Evolutionary conservation across 1,140 invertebrate genomes (phyloP), one percentile per base, ranked within the genome.

Genomic region (Aphis craccivora): DNA sequence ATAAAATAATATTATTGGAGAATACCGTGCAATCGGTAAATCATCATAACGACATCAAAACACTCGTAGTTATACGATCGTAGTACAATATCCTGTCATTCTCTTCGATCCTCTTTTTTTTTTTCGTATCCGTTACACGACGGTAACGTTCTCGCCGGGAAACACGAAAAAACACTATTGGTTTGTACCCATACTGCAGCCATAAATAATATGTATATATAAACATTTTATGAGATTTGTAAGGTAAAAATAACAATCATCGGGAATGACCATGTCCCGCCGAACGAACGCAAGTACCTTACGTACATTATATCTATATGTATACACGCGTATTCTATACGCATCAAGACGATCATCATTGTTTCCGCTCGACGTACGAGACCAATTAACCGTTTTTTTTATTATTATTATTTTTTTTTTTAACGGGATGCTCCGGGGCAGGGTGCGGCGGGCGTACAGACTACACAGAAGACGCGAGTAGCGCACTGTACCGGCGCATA

Each of bases 311-410:
- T 60, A 55, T 51, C 45, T 45, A 14, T 51, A 51, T 9, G 4
- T 6, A 51, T 51, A 51, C 18, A 60, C 67, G 37, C n/a, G 37
- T 3, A 23, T 23, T 2, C 37, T 40, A 23, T 9, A 40, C 23
- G 30, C 83, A 40, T 25, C 43, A 25, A 81, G 60, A 81, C 90
- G 53, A 67, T 83, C 43, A 45, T 86, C 23, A 76, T 76, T 76
- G 91, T 93, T 93, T 93, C 91, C 91, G 91, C 91, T 86, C 51
- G 91, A 67, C 91, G 91, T 93, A n/a, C 91, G 91, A 93, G 91
- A 48, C 91, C 91, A 93, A 93, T 93, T 93, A 93, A 93, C 48
- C n/a, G 30, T 25, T 86, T 84, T 91, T 91, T 25, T 86, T 84
- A 83, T 91, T 51, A 37, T 84, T 84, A 40, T 55, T 76, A n/a